phyloP scores from a whole-genome alignment of 1,140 invertebrate species.

The Babylonia areolata region DNA sequence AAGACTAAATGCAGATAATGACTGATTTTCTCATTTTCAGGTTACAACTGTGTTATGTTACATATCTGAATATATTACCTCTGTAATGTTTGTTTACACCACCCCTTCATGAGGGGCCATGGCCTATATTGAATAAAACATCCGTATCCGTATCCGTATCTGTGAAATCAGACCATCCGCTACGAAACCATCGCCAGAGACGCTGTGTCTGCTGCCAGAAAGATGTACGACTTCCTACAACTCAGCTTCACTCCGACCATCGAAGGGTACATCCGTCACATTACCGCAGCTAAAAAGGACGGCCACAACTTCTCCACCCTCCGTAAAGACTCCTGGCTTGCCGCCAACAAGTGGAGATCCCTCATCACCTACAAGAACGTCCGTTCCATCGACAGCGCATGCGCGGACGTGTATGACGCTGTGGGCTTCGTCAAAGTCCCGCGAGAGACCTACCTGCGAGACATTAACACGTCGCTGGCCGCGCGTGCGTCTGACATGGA shows the following conservation, averaged over 20 bases:
- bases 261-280: slow-evolving; percentile 32
- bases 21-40: too few relatives aligned
- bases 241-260: slow-evolving; percentile 27
- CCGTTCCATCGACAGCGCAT: slow-evolving; percentile 28
- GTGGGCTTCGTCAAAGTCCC: slow-evolving; percentile 38
- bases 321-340: slow-evolving; percentile 33
- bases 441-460: slow-evolving; percentile 29
- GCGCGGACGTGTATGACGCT: slow-evolving; percentile 34
- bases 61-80: too few relatives aligned
- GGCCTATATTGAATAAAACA: too few relatives aligned
- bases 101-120: too few relatives aligned
- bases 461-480: slow-evolving; percentile 35
- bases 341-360: slow-evolving; percentile 34
- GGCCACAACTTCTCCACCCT: slow-evolving; percentile 40
- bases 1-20: too few relatives aligned
- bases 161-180: slow-evolving; percentile 27
- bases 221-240: slow-evolving; percentile 37
- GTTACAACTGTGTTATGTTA: too few relatives aligned
- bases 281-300: slow-evolving; percentile 29
- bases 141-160: too few relatives aligned
- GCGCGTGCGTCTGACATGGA: slow-evolving; percentile 18
- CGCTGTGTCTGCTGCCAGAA: slow-evolving; percentile 9
- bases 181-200: slow-evolving; percentile 39
- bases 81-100: too few relatives aligned
- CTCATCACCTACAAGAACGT: slow-evolving; percentile 39